Percentiles rank a stretch among this genome's conserved stretches.
These are phyloP conservation scores for Acronicta aceris DNA, from an alignment of 2,888 invertebrate species.

Conservation along the genomic window DNA sequence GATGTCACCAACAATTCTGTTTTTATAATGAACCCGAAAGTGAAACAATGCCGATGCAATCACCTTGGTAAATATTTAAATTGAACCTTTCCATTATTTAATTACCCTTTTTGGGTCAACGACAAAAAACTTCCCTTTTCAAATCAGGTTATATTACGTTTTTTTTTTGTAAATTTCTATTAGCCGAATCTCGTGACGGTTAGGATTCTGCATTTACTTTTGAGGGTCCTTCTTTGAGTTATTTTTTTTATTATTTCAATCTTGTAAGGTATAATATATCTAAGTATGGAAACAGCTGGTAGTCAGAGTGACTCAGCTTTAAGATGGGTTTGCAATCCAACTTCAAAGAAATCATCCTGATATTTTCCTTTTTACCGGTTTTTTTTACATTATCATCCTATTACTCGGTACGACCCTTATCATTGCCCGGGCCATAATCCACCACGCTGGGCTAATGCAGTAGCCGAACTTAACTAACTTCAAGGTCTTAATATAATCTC, in stretches of 20 bases:
- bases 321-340: neutral
- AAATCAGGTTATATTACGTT: constrained; percentile 30
- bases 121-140: constrained; percentile 35
- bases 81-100: constrained; percentile 39
- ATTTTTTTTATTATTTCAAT: neutral
- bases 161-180: constrained; percentile 16
- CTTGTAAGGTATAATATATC: no score
- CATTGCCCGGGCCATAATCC: no score
- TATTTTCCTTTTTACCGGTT: no score
- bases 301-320: neutral
- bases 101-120: constrained; percentile 30
- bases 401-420: no score
- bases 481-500: no score
- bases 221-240: neutral
- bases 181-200: constrained; percentile 1
- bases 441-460: no score
- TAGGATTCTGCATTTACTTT: constrained; percentile 8
- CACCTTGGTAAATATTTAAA: constrained; percentile 45
- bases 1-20: constrained; percentile 9
- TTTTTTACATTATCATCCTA: no score
- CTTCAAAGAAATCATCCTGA: no score
- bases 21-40: constrained; percentile 33
- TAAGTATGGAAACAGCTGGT: neutral
- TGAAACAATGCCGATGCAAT: constrained; percentile 48
- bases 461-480: no score